A percentile compares a stretch with the other conserved stretches of the same genome.
Conservation (phyloP, 2,888 invertebrate species). For the Ethmia dodecea region DNA sequence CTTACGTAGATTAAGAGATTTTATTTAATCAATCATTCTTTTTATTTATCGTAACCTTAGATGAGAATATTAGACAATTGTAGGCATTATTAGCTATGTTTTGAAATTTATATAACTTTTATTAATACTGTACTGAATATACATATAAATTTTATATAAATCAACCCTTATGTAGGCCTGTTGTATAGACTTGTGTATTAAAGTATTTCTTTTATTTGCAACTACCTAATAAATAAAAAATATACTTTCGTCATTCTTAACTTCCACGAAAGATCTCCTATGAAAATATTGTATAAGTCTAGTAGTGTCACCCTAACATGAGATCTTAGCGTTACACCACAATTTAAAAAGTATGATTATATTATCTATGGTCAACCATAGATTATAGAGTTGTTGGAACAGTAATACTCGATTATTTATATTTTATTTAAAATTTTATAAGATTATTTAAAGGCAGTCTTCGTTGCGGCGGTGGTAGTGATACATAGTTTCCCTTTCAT, state of each 20-base stretch:
- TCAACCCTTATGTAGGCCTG: constrained; percentile 31
- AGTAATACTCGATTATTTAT: constrained; percentile 76
- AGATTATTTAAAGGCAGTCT: constrained; percentile 49
- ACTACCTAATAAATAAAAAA: constrained; percentile 25
- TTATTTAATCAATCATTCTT: constrained; percentile 33
- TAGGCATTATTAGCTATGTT: constrained; percentile 55
- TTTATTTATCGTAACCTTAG: constrained; percentile 37
- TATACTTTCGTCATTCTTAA: constrained; percentile 34
- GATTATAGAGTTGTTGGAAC: constrained; percentile 67
- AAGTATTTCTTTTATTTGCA: constrained; percentile 36
- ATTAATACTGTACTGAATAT: constrained; percentile 23
- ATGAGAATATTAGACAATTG: constrained; percentile 46
- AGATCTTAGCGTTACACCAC: constrained; percentile 43
- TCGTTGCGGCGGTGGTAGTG: constrained; percentile 54
- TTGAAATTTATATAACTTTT: constrained; percentile 38
- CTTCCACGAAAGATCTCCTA: constrained; percentile 57
- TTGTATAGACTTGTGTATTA: constrained; percentile 45
- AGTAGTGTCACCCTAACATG: constrained; percentile 29
- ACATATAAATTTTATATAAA: constrained; percentile 43
- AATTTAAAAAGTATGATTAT: constrained; percentile 23
- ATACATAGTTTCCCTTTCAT: constrained; percentile 50
- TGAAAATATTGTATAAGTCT: constrained; percentile 40
- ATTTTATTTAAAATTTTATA: constrained; percentile 68
- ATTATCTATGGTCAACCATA: constrained; percentile 65
- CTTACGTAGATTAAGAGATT: constrained; percentile 8